phyloP scores from a whole-genome alignment of 2,888 invertebrate species.

The Drosophila kuntzei region DNA sequence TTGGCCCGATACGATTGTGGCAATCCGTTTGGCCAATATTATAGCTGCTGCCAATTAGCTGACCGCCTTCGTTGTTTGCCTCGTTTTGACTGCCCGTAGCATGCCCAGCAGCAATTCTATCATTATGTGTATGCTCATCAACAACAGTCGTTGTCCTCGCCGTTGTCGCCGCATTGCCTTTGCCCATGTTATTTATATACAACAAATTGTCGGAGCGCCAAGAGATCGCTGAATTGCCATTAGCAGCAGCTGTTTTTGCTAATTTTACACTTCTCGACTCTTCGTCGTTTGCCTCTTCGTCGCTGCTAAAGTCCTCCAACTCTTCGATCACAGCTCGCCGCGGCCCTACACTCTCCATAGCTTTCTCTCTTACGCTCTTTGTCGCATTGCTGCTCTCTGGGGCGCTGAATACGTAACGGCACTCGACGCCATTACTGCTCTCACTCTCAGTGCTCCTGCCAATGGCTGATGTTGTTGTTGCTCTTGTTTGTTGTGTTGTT shows the following conservation, averaged over 20 bases:
- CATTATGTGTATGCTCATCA: conserved; percentile 52
- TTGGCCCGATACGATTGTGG: conserved; percentile 36
- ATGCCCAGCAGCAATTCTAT: conserved; percentile 56
- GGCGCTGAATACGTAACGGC: conserved; percentile 59
- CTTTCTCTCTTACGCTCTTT: conserved; percentile 20
- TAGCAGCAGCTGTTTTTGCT: conserved; percentile 79
- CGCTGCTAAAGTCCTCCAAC: conserved; percentile 74
- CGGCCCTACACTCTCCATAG: conserved; percentile 23
- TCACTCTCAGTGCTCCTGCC: conserved; percentile 36
- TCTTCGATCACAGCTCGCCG: conserved; percentile 77
- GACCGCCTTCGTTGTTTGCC: conserved; percentile 62
- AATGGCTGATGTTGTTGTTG: conserved; percentile 11
- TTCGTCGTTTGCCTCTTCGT: conserved; percentile 49
- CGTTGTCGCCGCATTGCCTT: conserved; percentile 61
- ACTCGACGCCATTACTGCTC: conserved; percentile 41
- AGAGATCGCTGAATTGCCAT: conserved; percentile 65
- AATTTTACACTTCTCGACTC: conserved; percentile 70
- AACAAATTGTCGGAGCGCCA: conserved; percentile 66
- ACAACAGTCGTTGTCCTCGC: conserved; percentile 58
- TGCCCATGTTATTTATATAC: conserved; percentile 78
- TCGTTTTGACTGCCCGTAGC: conserved; percentile 79
- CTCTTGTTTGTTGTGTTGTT: conserved; percentile 2
- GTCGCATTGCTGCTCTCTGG: conserved; percentile 10
- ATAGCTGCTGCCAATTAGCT: conserved; percentile 65
- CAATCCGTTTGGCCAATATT: conserved; percentile 29